Evolutionary conservation across 2,888 invertebrate genomes (phyloP), one percentile per base, ranked within the genome.

Genomic region (Ptilodon capucinus): DNA sequence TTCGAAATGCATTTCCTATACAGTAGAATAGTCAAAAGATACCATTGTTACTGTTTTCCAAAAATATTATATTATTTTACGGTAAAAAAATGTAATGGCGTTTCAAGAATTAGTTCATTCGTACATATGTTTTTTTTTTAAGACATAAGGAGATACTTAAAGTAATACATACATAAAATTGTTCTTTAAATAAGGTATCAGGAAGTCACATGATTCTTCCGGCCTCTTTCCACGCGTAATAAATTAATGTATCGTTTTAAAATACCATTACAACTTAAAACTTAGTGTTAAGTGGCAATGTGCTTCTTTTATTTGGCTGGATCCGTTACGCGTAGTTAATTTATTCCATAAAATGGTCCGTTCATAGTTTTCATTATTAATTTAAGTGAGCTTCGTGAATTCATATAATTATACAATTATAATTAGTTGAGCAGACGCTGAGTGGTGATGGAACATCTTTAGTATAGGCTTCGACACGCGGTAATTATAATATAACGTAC

Each of bases 401-500:
- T 71, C 56, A 64, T 64, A 68, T 76, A 79, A 79, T 76, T 76
- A 68, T 68, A 71, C 74, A 66, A 73, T 76, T 71, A 74, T 73
- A 76, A 79, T 79, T 76, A 77, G 70, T 76, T 54, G 66, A 61
- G 71, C 60, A 50, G 70, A 48, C 61, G 64, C 51, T 61, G 65
- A 65, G 38, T 16, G 17, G 4, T 54, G 49, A 46, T 47, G 25
- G 46, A 47, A 42, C 40, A 60, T 45, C 17, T 28, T 48, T 44
- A 60, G 46, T 19, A 51, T 53, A 54, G 45, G 57, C 36, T 35
- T 48, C 25, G 34, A 11, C 17, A 47, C 13, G 11, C 2, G 4
- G 6, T 4, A 32, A 32, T 5, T 1, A 28, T 28, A 28, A 7
- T 25, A n/a, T n/a, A n/a, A n/a, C n/a, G n/a, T n/a, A n/a, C n/a